Conservation (phyloP, 2,888 invertebrate species). For the Anaspis maculata region DNA sequence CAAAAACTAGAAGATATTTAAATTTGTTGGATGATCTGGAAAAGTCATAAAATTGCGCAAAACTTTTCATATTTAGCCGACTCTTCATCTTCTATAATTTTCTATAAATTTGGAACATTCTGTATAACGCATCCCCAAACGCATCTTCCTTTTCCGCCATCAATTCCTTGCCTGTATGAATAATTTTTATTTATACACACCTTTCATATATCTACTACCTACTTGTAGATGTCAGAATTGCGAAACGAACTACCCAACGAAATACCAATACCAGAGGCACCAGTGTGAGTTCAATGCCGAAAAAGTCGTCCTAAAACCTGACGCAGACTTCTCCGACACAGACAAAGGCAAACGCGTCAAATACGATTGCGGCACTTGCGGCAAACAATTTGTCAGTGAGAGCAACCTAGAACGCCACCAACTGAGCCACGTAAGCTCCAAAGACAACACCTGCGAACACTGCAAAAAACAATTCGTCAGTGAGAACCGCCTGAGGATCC, state of each 20-base stretch:
- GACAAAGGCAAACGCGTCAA: constrained; percentile 34
- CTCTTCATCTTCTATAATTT: too few species aligned
- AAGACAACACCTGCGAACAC: constrained; percentile 38
- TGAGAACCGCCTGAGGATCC: constrained; percentile 39
- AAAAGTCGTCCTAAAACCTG: constrained; percentile 38
- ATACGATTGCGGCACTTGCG: constrained; percentile 37
- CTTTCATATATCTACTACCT: too few species aligned
- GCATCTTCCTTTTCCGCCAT: too few species aligned
- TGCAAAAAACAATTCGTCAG: constrained; percentile 42
- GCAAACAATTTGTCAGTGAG: constrained; percentile 39
- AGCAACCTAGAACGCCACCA: constrained; percentile 40
- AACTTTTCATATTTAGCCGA: too few species aligned
- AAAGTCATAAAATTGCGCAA: too few species aligned
- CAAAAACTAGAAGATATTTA: too few species aligned
- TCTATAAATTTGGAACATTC: too few species aligned
- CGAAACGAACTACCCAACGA: constrained; percentile 41
- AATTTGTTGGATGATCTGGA: too few species aligned
- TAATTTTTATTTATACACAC: too few species aligned
- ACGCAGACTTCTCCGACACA: constrained; percentile 32
- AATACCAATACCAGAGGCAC: constrained; percentile 42
- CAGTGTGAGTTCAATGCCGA: constrained; percentile 42
- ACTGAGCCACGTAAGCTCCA: constrained; percentile 34
- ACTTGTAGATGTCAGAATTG: constrained; percentile 43
- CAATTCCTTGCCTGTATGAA: too few species aligned
- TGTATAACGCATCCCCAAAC: too few species aligned